These are phyloP conservation scores for Hofmannophila pseudospretella DNA, from an alignment of 2,888 invertebrate species.

Conservation along the genomic window DNA sequence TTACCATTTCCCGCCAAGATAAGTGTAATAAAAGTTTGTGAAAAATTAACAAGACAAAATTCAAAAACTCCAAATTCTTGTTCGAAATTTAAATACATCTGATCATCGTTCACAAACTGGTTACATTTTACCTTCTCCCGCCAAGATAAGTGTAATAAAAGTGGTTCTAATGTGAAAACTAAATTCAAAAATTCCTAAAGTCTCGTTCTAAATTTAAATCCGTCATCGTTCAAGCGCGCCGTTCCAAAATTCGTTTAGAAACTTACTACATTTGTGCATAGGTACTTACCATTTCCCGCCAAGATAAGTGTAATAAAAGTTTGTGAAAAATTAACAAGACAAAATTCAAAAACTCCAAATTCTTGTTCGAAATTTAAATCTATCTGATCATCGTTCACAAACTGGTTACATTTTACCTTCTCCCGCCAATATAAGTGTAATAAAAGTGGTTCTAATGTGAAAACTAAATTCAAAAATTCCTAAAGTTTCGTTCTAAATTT, in stretches of 20 bases:
- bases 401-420: constrained; percentile 36
- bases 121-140: constrained; percentile 55
- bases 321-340: constrained; percentile 74
- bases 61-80: no score
- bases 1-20: no score
- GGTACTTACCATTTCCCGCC: constrained; percentile 47
- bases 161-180: constrained; percentile 72
- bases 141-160: constrained; percentile 74
- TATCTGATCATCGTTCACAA: background rate
- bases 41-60: constrained; percentile 75
- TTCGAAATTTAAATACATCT: constrained; percentile 16
- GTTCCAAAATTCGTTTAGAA: constrained; percentile 3
- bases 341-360: background rate
- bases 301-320: constrained; percentile 76
- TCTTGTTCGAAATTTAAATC: background rate
- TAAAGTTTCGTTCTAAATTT: constrained; percentile 13
- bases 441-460: constrained; percentile 72
- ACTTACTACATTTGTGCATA: constrained; percentile 49
- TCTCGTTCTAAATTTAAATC: constrained; percentile 10
- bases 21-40: constrained; percentile 73
- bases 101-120: constrained; percentile 16
- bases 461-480: constrained; percentile 39
- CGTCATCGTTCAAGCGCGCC: constrained; percentile 14
- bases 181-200: no score
- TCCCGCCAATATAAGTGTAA: constrained; percentile 67